These are phyloP conservation scores for Acronicta alni DNA, from an alignment of 2,888 invertebrate genomes.

Conservation along the genomic window DNA sequence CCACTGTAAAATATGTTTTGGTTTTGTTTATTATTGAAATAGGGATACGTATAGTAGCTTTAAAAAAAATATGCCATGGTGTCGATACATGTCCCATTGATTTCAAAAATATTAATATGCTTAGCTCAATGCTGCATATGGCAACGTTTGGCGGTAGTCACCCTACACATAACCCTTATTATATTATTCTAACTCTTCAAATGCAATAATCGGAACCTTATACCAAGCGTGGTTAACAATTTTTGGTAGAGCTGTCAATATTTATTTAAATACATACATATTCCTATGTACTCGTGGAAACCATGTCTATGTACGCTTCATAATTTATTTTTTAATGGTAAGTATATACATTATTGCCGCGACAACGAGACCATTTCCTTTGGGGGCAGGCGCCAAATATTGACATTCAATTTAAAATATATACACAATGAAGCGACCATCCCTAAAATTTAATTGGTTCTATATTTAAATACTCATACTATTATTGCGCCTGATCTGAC, in stretches of 20 bases:
- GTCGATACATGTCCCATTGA: slow-evolving; percentile 39
- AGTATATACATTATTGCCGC: slow-evolving; percentile 20
- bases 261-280: slow-evolving; percentile 55
- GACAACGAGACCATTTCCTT: slow-evolving; percentile 14
- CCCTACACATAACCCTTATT: slow-evolving; percentile 49
- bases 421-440: slow-evolving; percentile 31
- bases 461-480: slow-evolving; percentile 25
- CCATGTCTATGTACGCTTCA: slow-evolving; percentile 29
- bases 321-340: slow-evolving; percentile 24
- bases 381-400: slow-evolving; percentile 23
- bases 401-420: slow-evolving; percentile 4
- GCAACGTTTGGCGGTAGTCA: slow-evolving; percentile 55
- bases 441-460: slow-evolving; percentile 44
- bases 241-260: slow-evolving; percentile 68
- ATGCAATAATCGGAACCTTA: slow-evolving; percentile 60
- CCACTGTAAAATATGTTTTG: too few species aligned
- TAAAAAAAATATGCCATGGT: neutral
- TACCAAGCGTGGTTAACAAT: slow-evolving; percentile 55
- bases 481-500: slow-evolving; percentile 39
- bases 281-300: slow-evolving; percentile 35
- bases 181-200: slow-evolving; percentile 51
- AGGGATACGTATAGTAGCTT: too few species aligned
- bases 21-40: too few species aligned
- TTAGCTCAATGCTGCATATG: slow-evolving; percentile 33
- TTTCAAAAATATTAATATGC: slow-evolving; percentile 19